Conservation (phyloP, 1,140 invertebrate species). For the Tenebrio molitor region DNA sequence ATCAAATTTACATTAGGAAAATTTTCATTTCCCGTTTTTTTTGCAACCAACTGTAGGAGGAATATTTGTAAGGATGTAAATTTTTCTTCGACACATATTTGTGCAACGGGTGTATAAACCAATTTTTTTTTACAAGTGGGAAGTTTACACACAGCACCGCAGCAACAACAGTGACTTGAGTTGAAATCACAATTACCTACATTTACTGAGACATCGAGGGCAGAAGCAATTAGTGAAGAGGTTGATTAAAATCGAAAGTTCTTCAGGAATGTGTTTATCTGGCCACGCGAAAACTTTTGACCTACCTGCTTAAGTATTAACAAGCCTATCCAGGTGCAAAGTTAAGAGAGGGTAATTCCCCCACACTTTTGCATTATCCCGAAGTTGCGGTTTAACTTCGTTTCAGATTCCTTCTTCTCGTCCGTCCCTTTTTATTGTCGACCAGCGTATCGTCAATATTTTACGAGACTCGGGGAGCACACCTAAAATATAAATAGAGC, state of each 20-base stretch:
- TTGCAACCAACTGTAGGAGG: too few relatives aligned
- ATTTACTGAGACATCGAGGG: too few relatives aligned
- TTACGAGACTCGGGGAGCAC: not conserved
- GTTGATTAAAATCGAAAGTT: not conserved
- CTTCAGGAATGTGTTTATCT: not conserved
- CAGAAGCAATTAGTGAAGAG: too few relatives aligned
- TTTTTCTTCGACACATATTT: too few relatives aligned
- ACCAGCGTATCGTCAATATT: slow-evolving; percentile 33
- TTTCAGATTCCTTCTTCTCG: slow-evolving; percentile 1
- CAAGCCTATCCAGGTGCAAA: slow-evolving; percentile 1
- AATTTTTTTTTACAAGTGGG: too few relatives aligned
- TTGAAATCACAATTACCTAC: too few relatives aligned
- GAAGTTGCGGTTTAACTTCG: slow-evolving; percentile 17
- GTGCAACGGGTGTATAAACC: too few relatives aligned
- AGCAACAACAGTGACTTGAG: too few relatives aligned
- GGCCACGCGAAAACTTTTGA: not conserved
- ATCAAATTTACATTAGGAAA: too few relatives aligned
- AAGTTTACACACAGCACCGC: too few relatives aligned
- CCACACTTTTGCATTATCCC: not conserved
- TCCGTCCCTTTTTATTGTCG: slow-evolving; percentile 16
- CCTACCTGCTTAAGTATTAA: not conserved
- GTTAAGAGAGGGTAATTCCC: not conserved
- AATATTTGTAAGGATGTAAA: too few relatives aligned
- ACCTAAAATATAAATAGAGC: slow-evolving; percentile 14
- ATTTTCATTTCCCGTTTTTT: too few relatives aligned